A percentile compares a stretch with the other conserved stretches of the same genome.
Conservation (phyloP, 2,888 invertebrate species). For the Leucophenga montana region DNA sequence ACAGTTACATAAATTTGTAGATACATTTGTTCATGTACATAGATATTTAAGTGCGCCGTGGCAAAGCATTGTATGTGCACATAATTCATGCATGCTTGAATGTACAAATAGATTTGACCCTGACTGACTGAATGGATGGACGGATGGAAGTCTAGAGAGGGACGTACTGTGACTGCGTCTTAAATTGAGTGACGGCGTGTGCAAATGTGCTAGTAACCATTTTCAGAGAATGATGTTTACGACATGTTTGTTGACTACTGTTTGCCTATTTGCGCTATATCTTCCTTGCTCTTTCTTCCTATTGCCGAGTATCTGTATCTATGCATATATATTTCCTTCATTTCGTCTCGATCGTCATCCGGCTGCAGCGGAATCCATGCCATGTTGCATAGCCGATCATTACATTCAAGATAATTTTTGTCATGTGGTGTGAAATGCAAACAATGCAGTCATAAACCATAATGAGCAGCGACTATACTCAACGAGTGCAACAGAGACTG, state of each 20-base stretch:
- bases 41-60: too few species aligned
- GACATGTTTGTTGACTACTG: slow-evolving; percentile 68
- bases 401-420: slow-evolving; percentile 49
- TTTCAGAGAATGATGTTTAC: slow-evolving; percentile 64
- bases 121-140: slow-evolving; percentile 44
- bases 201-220: slow-evolving; percentile 39
- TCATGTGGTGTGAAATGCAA: slow-evolving; percentile 53
- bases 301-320: slow-evolving; percentile 25
- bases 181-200: too few species aligned
- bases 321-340: slow-evolving; percentile 45
- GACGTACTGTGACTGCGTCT: too few species aligned
- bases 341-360: slow-evolving; percentile 43
- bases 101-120: slow-evolving; percentile 59
- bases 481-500: too few species aligned
- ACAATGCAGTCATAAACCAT: slow-evolving; percentile 63
- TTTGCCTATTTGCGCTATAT: slow-evolving; percentile 42
- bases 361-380: slow-evolving; percentile 19
- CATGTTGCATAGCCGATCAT: slow-evolving; percentile 54
- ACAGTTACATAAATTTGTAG: too few species aligned
- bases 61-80: too few species aligned
- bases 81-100: slow-evolving; percentile 47
- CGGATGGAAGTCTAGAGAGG: background rate
- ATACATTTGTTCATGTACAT: too few species aligned
- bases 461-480: slow-evolving; percentile 25
- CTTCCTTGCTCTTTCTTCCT: slow-evolving; percentile 27